Evolutionary conservation across 2,797 vertebrate genomes (phyloP).

Genomic region (Nannoperca obscura): DNA sequence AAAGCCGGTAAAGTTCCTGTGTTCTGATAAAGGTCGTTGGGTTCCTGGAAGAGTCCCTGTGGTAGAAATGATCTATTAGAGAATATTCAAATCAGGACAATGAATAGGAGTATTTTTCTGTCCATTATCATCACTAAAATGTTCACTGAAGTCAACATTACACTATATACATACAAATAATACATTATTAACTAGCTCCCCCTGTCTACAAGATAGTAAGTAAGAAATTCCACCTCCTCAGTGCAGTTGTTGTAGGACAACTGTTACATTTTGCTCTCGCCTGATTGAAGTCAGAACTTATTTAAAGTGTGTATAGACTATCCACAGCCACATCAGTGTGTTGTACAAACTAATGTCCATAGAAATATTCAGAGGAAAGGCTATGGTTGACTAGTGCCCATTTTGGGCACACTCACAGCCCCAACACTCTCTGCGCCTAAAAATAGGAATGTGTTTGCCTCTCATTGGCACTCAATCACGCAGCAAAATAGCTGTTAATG

Average conservation of each 20-base stretch:
- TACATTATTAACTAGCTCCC: neutral
- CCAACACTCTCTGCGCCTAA: neutral
- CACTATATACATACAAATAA: neutral
- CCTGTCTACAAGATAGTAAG: neutral
- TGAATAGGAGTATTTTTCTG: neutral
- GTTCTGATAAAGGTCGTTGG: neutral
- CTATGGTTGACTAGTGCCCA: slow-evolving; percentile 2
- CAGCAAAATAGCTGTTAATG: slow-evolving; percentile 18
- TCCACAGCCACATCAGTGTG: neutral
- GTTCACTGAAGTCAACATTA: neutral
- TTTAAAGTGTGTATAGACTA: neutral
- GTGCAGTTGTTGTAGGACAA: neutral
- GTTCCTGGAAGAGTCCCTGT: neutral
- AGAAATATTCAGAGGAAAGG: neutral
- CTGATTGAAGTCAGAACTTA: neutral
- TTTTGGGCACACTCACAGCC: slow-evolving; percentile 15
- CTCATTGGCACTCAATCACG: slow-evolving; percentile 21
- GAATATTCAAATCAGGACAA: neutral
- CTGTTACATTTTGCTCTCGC: neutral
- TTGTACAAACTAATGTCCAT: neutral
- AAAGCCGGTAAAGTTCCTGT: neutral
- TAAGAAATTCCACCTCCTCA: neutral
- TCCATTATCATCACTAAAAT: neutral
- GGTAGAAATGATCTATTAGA: neutral
- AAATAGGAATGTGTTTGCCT: slow-evolving; percentile 19